Base-by-base conservation (phyloP, 2,113 vertebrate genomes). In the Etheostoma spectabile region DNA sequence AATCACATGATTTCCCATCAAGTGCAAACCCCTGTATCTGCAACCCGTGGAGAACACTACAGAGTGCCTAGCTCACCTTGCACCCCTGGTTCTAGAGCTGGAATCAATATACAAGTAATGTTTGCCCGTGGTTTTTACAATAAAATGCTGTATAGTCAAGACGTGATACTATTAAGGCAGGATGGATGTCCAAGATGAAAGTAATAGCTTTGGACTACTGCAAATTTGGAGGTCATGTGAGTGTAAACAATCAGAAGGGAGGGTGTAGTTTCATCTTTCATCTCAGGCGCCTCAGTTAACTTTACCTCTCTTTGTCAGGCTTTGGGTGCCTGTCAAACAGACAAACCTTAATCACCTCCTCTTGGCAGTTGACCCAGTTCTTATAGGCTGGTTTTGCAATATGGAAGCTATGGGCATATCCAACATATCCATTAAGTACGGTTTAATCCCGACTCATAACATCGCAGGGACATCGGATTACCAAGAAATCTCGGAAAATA, bases 321-420 rank as follows among this genome's bases (percentile, higher is more conserved):
- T 90, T 89, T 92, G 82, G 78, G 73, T 81, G 86, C 60, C 79
- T 78, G 85, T 91, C 87, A 89, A 84, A 86, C 86, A 91, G 90
- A 92, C 74, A 89, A 85, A 80, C 74, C 79, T 86, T 88, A 92
- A 85, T 87, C 87, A 80, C 87, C 84, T 89, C 53, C 42, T 83
- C 76, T 87, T 93, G 91, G 77, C 93, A 92, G 91, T 92, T 94
- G 92, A 94, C 91, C 92, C 86, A 93, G 67, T 93, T 94, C 85
- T 82, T 90, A 79, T 66, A 83, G 87, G 56, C 83, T 77, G 77
- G 87, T 83, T 91, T n/a, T 82, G 62, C 79, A 79, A 86, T 63
- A 73, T 82, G 71, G 69, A 85, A 79, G 86, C 88, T 45, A 69
- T 62, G 62, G 61, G 59, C 71, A 82, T 84, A 84, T 72, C 68